Conservation (phyloP, 1,140 invertebrate species). For the Aethina tumida region DNA sequence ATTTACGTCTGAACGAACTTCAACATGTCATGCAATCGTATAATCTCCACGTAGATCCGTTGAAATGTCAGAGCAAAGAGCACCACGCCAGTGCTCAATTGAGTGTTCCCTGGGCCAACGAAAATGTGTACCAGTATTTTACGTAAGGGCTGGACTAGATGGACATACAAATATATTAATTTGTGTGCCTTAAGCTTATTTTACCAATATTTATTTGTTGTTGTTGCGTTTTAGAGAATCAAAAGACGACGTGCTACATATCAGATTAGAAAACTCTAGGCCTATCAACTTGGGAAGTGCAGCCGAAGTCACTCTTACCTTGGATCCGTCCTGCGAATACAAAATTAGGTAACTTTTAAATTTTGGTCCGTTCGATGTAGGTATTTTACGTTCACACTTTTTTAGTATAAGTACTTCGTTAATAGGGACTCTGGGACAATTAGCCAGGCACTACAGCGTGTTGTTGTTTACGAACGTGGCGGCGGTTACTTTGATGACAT, state of each 20-base stretch:
- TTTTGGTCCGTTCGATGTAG: background rate
- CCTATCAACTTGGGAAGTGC: constrained; percentile 31
- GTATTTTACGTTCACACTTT: constrained; percentile 12
- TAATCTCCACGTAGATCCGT: constrained; percentile 44
- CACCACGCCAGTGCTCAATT: constrained; percentile 50
- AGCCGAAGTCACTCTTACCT: constrained; percentile 40
- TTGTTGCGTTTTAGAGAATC: constrained; percentile 36
- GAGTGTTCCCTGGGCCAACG: constrained; percentile 53
- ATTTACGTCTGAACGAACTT: constrained; percentile 45
- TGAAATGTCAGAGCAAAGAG: constrained; percentile 34
- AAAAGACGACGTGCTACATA: constrained; percentile 36
- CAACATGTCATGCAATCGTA: constrained; percentile 49
- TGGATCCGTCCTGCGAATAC: constrained; percentile 51
- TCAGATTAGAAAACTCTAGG: constrained; percentile 40
- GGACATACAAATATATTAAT: too few species aligned
- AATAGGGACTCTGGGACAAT: constrained; percentile 31
- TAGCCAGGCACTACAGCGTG: constrained; percentile 35
- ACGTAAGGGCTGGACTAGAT: too few species aligned
- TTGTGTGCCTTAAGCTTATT: too few species aligned
- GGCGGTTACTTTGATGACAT: constrained; percentile 35
- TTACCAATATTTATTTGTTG: constrained; percentile 1
- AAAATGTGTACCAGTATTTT: constrained; percentile 48
- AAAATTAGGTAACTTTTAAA: constrained; percentile 37
- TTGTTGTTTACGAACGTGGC: constrained; percentile 35
- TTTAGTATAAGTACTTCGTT: constrained; percentile 31